phyloP scores from a whole-genome alignment of 2,113 vertebrate species.

The Ammodytes marinus region DNA sequence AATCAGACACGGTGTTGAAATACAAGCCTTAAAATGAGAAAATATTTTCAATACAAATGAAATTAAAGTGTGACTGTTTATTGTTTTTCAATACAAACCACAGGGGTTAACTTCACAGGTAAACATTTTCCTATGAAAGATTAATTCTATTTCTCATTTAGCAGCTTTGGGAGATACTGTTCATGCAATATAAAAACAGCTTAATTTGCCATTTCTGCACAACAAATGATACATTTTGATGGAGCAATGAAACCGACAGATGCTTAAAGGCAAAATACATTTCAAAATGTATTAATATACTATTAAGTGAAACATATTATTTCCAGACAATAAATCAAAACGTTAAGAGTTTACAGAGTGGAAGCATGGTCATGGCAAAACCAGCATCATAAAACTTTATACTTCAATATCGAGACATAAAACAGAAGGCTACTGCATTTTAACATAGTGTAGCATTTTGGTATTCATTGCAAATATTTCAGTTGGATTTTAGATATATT shows the following conservation, averaged over 20 bases:
- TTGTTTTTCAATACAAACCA: background rate
- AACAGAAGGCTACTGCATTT: background rate
- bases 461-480: background rate
- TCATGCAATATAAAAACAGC: background rate
- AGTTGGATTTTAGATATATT: slow-evolving; percentile 15
- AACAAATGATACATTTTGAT: background rate
- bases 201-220: background rate
- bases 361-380: background rate
- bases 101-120: background rate
- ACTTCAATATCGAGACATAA: background rate
- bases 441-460: background rate
- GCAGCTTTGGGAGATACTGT: background rate
- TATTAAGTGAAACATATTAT: background rate
- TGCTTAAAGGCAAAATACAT: background rate
- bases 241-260: background rate
- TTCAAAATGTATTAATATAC: background rate
- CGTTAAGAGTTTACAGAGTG: background rate
- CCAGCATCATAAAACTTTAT: slow-evolving; percentile 1
- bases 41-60: background rate
- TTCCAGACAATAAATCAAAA: slow-evolving; percentile 6
- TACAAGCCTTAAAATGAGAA: background rate
- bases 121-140: background rate
- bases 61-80: background rate
- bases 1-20: background rate
- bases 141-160: background rate